Evolutionary conservation across 2,113 vertebrate species (phyloP), one percentile per base, ranked within the genome.

Genomic region (Onychostruthus taczanowskii): DNA sequence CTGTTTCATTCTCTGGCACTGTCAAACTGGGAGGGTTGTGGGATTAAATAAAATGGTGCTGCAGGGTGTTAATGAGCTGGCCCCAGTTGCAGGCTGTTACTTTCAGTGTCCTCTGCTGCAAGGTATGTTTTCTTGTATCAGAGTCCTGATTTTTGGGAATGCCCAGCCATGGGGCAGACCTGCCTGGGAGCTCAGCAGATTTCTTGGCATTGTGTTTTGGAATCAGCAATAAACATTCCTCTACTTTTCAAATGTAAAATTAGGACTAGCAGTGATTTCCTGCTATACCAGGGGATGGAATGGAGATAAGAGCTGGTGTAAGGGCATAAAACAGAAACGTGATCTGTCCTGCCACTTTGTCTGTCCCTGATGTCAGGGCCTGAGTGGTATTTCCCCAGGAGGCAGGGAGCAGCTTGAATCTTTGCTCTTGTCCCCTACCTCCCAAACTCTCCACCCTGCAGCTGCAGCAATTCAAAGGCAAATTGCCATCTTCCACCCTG

Each of bases 1-100:
- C 47, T 52, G 21, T 55, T 90, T 90, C 24, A 14, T 90, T 88
- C 15, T 76, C 35, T 92, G 64, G 17, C 13, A 16, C 50, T 66
- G 17, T 62, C 72, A 69, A 69, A 77, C 50, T 78, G 35, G 10
- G 31, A 80, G 14, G 12, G 27, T 20, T 50, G 50, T 62, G 47
- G n/a, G 28, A 84, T 87, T 58, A 84, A 84, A 76, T 64, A 83
- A 85, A 82, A 83, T 58, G 43, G 33, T 91, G 56, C 76, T 79
- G 22, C 63, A 73, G 37, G 44, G 30, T 84, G 20, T 79, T 82
- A 66, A 68, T 61, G 82, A 56, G 43, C 50, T 85, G 49, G 44
- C 24, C 10, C 5, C 5, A 16, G 7, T n/a, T 31, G 27, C 24
- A 66, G 73, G 49, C 59, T 86, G 27, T 64, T 85, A 46, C 13